These are phyloP conservation scores for Syngnathoides biaculeatus DNA, from an alignment of 2,113 vertebrate species.

Conservation along the genomic window DNA sequence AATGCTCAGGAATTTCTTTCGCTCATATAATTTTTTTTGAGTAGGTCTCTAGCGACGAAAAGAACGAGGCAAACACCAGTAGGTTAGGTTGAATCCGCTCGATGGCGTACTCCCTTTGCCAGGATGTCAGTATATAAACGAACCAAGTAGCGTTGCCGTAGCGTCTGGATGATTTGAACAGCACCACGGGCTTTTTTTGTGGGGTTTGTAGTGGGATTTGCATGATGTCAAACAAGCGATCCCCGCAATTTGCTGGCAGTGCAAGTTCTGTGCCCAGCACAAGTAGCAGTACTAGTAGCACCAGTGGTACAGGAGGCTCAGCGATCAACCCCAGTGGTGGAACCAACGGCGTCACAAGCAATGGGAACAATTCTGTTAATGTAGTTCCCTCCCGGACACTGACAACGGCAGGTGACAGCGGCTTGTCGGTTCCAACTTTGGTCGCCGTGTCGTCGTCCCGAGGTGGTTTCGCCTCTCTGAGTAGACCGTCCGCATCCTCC, in stretches of 20 bases:
- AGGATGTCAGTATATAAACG: constrained; percentile 54
- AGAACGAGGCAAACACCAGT: not conserved
- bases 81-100: constrained; percentile 14
- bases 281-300: constrained; percentile 56
- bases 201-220: constrained; percentile 58
- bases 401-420: constrained; percentile 52
- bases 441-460: constrained; percentile 59
- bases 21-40: not conserved
- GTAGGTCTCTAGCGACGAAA: not conserved
- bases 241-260: constrained; percentile 60
- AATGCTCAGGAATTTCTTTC: not conserved
- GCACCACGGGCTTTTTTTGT: constrained; percentile 43
- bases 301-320: constrained; percentile 38
- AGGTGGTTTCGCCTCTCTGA: constrained; percentile 50
- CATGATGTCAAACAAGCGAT: constrained; percentile 71
- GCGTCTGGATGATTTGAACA: constrained; percentile 69
- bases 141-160: constrained; percentile 36
- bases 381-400: constrained; percentile 65
- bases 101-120: constrained; percentile 25
- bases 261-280: constrained; percentile 73
- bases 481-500: constrained; percentile 58
- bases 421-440: constrained; percentile 50
- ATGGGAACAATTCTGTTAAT: constrained; percentile 62
- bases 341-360: constrained; percentile 52
- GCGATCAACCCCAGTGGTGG: constrained; percentile 46